Evolutionary conservation across 2,797 vertebrate species (phyloP).

Genomic region (Iguana delicatissima): DNA sequence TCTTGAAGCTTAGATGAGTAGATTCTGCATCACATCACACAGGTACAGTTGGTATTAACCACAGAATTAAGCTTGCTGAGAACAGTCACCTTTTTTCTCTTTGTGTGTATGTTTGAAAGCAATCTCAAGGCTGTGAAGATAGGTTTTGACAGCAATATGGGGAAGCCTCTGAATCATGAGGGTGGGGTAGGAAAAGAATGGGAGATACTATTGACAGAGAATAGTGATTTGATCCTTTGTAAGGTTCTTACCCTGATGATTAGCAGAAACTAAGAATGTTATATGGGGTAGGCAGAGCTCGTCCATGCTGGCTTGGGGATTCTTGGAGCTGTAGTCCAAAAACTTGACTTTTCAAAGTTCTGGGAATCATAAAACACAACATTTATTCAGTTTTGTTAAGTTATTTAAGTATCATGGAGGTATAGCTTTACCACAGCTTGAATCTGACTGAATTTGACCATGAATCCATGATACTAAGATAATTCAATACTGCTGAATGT

Average conservation of each 20-base stretch:
- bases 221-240: not conserved
- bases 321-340: no score
- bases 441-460: not conserved
- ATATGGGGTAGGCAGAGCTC: not conserved
- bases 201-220: not conserved
- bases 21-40: not conserved
- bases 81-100: not conserved
- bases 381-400: not conserved
- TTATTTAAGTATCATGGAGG: not conserved
- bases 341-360: no score
- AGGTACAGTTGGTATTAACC: not conserved
- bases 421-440: not conserved
- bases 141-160: not conserved
- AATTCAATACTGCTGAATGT: not conserved
- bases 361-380: not conserved
- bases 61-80: not conserved
- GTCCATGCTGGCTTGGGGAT: no score
- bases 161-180: not conserved
- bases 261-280: not conserved
- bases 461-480: not conserved
- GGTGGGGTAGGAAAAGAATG: not conserved
- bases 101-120: not conserved
- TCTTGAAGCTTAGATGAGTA: not conserved
- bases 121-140: not conserved
- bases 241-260: not conserved